Evolutionary conservation across 1,140 invertebrate genomes (phyloP), one percentile per base, ranked within the genome.

Genomic region (Microplitis mediator): DNA sequence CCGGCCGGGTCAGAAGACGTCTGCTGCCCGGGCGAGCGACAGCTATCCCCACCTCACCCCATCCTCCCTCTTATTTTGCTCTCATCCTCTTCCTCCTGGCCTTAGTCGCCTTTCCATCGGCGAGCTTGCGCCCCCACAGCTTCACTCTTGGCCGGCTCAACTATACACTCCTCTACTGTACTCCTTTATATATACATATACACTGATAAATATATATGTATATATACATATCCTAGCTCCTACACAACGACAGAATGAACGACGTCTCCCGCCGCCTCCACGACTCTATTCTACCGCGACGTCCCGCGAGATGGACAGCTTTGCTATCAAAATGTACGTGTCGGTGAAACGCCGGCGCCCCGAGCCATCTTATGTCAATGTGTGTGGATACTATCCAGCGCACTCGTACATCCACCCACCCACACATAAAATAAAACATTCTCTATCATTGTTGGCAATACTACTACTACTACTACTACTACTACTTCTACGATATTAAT

Each of bases 1-100:
- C 81, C 83, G 82, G 84, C 84, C 85, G 85, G 85, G 85, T 87
- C 85, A 86, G 84, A 86, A 87, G 85, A 87, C 84, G 84, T 86
- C 85, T 87, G 85, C 72, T 76, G 84, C 85, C 85, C 85, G 85
- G 85, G 85, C 85, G 83, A 87, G 85, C 85, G 84, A 87, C 85
- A 86, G 85, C 85, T 84, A 84, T 77, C 79, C 81, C 81, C 82
- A 75, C 69, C 72, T 23, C 72, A 77, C 79, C 79, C 75, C 76
- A 13, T 76, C 76, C 77, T 81, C 79, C 80, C 78, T 74, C 75
- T 74, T 76, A 72, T 45, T 76, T 75, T 77, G 66, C 73, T 71
- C 69, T 64, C 65, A 64, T 61, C 54, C 66, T 75, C 65, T 67
- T 61, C 54, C 66, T 75, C 73, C 61, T 56, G 11, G 65, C 51